Conservation (phyloP, 2,797 vertebrate species). For the Chelonia mydas region DNA sequence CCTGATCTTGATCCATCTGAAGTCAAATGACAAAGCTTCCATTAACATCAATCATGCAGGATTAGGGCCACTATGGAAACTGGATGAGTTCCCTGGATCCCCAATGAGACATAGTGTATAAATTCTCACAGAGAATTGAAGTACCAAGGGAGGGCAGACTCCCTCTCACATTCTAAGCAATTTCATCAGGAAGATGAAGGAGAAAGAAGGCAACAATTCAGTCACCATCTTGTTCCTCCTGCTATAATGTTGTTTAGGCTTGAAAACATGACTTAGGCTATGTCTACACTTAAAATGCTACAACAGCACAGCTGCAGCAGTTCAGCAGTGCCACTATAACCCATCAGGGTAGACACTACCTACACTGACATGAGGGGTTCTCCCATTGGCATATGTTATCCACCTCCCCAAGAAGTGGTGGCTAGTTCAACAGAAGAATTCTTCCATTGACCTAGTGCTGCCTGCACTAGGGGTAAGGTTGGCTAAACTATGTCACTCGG, state of each 20-base stretch:
- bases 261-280: not conserved
- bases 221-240: not conserved
- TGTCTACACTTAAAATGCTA: not conserved
- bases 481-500: not conserved
- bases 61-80: not conserved
- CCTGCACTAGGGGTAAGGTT: not conserved
- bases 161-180: not conserved
- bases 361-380: not conserved
- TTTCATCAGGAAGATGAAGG: not conserved
- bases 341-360: not conserved
- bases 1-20: not conserved
- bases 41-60: rapidly evolving
- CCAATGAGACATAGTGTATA: not conserved
- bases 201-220: not conserved
- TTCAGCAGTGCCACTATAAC: not conserved
- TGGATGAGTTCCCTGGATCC: not conserved
- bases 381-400: not conserved
- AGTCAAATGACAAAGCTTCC: not conserved
- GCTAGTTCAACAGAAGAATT: not conserved
- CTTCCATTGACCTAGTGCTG: not conserved
- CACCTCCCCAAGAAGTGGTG: not conserved
- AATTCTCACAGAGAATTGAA: not conserved
- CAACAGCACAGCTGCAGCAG: not conserved
- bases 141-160: not conserved
- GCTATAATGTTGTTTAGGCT: not conserved